A percentile compares a stretch with the other conserved stretches of the same genome.
Conservation (phyloP, 2,888 invertebrate genomes). For the Rotaria magnacalcarata region DNA sequence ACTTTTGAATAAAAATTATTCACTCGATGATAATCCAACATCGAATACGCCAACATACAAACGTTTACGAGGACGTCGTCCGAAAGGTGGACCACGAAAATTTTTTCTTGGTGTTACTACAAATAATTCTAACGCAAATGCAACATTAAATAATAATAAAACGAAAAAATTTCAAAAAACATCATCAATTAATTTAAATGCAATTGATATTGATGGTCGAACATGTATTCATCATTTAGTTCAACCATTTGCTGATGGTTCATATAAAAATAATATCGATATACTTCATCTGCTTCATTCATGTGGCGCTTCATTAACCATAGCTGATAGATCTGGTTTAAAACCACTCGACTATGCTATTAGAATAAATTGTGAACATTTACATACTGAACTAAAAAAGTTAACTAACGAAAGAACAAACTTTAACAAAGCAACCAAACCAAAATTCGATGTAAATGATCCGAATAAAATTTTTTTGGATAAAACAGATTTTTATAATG, state of each 20-base stretch:
- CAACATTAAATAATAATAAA: not conserved
- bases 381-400: conserved; percentile 38
- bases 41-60: not conserved
- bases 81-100: not conserved
- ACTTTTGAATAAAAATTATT: not conserved
- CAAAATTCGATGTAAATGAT: conserved; percentile 13
- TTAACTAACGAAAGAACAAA: not conserved
- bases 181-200: conserved; percentile 33
- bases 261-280: conserved; percentile 37
- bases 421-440: no score
- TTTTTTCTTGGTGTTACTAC: not conserved
- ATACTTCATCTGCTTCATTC: not conserved
- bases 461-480: not conserved
- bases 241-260: conserved; percentile 15
- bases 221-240: conserved; percentile 41
- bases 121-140: not conserved
- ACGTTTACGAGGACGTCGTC: not conserved
- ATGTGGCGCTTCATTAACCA: not conserved
- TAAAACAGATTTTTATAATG: conserved; percentile 34
- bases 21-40: not conserved
- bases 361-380: conserved; percentile 1
- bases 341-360: conserved; percentile 37
- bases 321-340: not conserved
- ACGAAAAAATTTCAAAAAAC: not conserved
- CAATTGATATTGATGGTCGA: not conserved